Evolutionary conservation across 2,888 invertebrate genomes (phyloP), one percentile per base, ranked within the genome.

Genomic region (Aplocera efformata): DNA sequence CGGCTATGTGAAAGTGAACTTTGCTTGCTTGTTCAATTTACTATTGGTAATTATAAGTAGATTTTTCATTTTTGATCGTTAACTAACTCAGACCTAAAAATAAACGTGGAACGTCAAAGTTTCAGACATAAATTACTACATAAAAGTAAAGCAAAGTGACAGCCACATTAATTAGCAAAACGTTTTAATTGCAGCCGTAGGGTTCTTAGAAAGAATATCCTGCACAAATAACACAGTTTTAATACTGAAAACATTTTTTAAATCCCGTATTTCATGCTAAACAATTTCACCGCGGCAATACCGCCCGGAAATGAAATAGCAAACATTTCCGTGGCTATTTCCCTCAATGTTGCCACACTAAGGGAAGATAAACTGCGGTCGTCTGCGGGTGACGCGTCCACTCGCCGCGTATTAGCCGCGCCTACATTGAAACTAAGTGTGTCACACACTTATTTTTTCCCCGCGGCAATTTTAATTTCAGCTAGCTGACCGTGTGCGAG

Each of bases 401-500:
- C 83, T 83, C 79, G 70, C 64, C 67, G 55, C 73, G 72, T 77
- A 83, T 84, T 83, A 84, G 81, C 67, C 81, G 71, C 84, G 82
- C 80, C 73, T 78, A 67, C 75, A 67, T 63, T 67, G 73, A 67
- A 76, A 75, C 81, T 75, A 82, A 85, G 81, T 82, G 77, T 81
- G 81, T 78, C 74, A 70, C 72, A 78, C 79, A 78, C 80, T 79
- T 79, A 77, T 79, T 82, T 81, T 80, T 75, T 74, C 76, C 84
- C 82, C 62, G 72, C 71, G 74, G 82, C 82, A 71, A 72, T 82
- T 84, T 84, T 85, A 83, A 84, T 84, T 83, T 76, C 69, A 73
- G 67, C 73, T 60, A 60, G 74, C 79, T 83, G 84, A 84, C 84
- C 84, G 77, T 63, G 67, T 30, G 63, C 58, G 63, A 64, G 63